Evolutionary conservation across 1,140 invertebrate species (phyloP).

Genomic region (Bicyclus anynana): DNA sequence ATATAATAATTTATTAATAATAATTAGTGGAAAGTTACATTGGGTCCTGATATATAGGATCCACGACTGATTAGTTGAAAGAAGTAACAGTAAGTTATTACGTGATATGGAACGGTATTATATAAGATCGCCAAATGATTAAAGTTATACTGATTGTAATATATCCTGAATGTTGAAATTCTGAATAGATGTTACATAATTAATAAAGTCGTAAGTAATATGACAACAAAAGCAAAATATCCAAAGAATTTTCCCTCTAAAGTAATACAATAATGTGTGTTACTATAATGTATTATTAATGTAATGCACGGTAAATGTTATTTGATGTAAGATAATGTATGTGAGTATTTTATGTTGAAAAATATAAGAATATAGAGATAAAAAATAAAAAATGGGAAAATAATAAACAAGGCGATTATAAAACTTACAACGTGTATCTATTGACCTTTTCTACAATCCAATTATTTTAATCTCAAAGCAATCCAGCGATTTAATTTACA

Average conservation of each 20-base stretch:
- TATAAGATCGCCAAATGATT: slow-evolving; percentile 73
- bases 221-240: slow-evolving; percentile 44
- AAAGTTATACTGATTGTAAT: slow-evolving; percentile 54
- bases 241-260: slow-evolving; percentile 63
- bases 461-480: no score
- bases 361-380: slow-evolving; percentile 57
- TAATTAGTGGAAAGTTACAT: slow-evolving; percentile 60
- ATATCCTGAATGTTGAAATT: slow-evolving; percentile 67
- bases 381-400: slow-evolving; percentile 53
- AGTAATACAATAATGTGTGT: slow-evolving; percentile 46
- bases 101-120: slow-evolving; percentile 67
- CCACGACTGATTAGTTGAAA: slow-evolving; percentile 73
- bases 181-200: slow-evolving; percentile 57
- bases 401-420: slow-evolving; percentile 70
- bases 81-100: slow-evolving; percentile 67
- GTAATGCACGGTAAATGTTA: slow-evolving; percentile 65
- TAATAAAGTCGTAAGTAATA: slow-evolving; percentile 28
- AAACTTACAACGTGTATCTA: slow-evolving; percentile 30
- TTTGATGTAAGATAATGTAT: slow-evolving; percentile 65
- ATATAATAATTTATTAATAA: slow-evolving; percentile 68
- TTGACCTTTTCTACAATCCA: slow-evolving; percentile 18
- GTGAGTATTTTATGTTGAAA: slow-evolving; percentile 68
- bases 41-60: slow-evolving; percentile 58
- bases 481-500: no score
- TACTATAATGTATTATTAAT: slow-evolving; percentile 43